These are phyloP conservation scores for Hystrix brachyura DNA, from an alignment of 2,113 vertebrate genomes.

Conservation along the genomic window DNA sequence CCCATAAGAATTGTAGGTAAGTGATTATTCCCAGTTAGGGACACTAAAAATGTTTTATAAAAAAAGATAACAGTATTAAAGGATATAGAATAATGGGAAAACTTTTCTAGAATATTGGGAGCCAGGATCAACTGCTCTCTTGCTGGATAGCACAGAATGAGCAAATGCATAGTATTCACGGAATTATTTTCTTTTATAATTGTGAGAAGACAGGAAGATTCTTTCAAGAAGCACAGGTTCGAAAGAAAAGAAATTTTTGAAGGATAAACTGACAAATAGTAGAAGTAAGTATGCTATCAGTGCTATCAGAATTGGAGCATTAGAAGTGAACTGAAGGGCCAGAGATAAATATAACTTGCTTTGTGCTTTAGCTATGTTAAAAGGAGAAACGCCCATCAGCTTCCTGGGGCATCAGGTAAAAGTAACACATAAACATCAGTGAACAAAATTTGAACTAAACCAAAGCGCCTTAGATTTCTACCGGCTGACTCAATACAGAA, in stretches of 20 bases:
- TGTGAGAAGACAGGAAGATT: background rate
- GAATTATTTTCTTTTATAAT: background rate
- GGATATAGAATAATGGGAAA: background rate
- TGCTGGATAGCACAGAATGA: background rate
- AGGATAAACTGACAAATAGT: constrained; percentile 17
- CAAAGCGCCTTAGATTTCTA: background rate
- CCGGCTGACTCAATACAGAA: background rate
- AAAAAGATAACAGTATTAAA: background rate
- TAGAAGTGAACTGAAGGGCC: background rate
- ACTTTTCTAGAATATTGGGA: background rate
- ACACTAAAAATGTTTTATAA: background rate
- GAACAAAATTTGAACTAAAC: background rate
- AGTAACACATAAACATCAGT: background rate
- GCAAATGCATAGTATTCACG: background rate
- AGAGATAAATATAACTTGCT: background rate
- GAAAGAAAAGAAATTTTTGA: background rate
- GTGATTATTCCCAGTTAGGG: background rate
- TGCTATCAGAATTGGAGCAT: background rate
- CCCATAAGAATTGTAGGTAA: background rate
- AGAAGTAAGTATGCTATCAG: background rate
- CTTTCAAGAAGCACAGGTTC: background rate
- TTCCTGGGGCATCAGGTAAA: background rate
- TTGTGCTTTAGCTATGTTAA: background rate
- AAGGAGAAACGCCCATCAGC: background rate
- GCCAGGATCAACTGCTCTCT: background rate